Percentiles rank a stretch among this genome's conserved stretches.
Conservation (phyloP, 2,113 vertebrate species). For the Calyptomena viridis region DNA sequence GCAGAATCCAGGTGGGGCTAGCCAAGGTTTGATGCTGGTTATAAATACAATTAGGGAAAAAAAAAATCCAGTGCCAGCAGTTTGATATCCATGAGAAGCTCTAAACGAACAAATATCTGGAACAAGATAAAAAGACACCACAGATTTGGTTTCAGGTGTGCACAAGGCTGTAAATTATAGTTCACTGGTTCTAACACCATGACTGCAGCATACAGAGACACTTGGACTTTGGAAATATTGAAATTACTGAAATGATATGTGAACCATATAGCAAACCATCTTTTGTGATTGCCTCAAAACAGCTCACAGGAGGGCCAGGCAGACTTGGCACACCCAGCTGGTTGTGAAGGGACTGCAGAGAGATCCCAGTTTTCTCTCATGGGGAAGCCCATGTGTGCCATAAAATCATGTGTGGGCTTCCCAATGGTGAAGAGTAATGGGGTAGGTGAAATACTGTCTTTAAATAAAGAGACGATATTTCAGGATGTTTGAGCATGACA, state of each 20-base stretch:
- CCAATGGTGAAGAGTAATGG: not conserved
- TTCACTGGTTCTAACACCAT: not conserved
- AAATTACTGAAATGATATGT: not conserved
- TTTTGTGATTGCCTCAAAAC: not conserved
- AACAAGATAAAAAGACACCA: not conserved
- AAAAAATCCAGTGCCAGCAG: not conserved
- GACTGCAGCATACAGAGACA: not conserved
- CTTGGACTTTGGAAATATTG: not conserved
- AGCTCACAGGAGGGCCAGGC: not conserved
- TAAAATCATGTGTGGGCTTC: not conserved
- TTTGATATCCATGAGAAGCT: not conserved
- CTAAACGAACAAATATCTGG: not conserved
- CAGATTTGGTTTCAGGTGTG: not conserved
- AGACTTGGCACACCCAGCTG: accelerated
- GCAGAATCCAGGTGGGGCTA: not conserved
- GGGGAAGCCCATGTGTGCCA: not conserved
- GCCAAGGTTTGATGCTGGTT: not conserved
- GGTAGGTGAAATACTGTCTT: not conserved
- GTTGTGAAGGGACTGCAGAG: not conserved
- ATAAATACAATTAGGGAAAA: not conserved
- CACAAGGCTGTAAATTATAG: not conserved
- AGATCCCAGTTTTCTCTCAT: not conserved
- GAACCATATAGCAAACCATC: not conserved
- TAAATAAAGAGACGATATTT: not conserved
- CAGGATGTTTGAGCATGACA: not conserved